Percentiles rank a stretch among this genome's conserved stretches.
These are phyloP conservation scores for Microplitis mediator DNA, from an alignment of 1,140 invertebrate genomes.

Conservation along the genomic window DNA sequence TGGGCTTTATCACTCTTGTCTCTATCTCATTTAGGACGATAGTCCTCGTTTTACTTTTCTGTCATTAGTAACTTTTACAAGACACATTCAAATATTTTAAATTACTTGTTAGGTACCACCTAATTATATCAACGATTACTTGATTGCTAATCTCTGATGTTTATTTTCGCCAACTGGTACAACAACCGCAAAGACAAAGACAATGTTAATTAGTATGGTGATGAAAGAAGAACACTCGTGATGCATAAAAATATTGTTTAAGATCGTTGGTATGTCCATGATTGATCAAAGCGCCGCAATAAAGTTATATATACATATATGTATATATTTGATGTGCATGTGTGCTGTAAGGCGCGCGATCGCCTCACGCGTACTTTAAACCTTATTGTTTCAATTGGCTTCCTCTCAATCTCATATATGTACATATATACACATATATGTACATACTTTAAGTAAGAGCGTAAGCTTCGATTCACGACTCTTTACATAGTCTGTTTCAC, in stretches of 20 bases:
- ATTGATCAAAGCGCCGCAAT: conserved; percentile 29
- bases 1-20: conserved; percentile 7
- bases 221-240: neutral
- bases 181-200: neutral
- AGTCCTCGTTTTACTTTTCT: conserved; percentile 4
- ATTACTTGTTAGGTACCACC: too few relatives aligned
- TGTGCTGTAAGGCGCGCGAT: neutral
- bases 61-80: neutral
- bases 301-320: conserved; percentile 11
- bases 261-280: conserved; percentile 21
- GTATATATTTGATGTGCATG: neutral
- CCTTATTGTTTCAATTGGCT: conserved; percentile 27
- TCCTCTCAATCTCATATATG: conserved; percentile 21
- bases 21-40: neutral
- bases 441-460: neutral
- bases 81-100: too few relatives aligned
- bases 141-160: neutral
- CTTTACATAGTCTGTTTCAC: neutral
- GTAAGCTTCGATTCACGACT: neutral
- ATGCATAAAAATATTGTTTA: conserved; percentile 18
- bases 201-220: conserved; percentile 3
- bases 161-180: neutral
- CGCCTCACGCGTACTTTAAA: conserved; percentile 12
- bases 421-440: neutral
- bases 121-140: too few relatives aligned